Evolutionary conservation across 1,140 invertebrate genomes (phyloP), one percentile per base, ranked within the genome.

Genomic region (Bathynomus jamesi): DNA sequence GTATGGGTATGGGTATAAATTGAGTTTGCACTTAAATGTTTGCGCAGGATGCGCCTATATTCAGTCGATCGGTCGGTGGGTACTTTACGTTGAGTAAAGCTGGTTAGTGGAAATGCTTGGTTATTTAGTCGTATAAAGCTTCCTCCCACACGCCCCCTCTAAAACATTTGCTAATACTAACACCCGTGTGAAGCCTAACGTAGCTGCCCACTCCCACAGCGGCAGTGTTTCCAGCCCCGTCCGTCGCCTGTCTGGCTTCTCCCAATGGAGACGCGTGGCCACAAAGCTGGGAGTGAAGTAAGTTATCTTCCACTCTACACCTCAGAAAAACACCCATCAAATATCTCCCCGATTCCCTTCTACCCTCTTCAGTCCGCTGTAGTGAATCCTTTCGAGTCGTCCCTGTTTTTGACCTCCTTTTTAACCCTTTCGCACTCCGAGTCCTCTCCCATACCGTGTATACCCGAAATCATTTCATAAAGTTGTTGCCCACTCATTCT

Each of bases 251-350:
- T 73, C 74, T 60, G 89, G 90, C 86, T 91, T 91, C 86, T 92
- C 91, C 80, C 91, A 91, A 85, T 94, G 91, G 91, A 88, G 90
- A 80, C 88, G 91, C 83, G 91, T 94, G 82, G 91, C 91, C 83
- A 92, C 90, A 83, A 94, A 93, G 85, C 89, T 94, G 79, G 91
- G 91, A 88, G 91, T 94, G 85, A 92, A 93, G 91, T 94, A 92
- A 93, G 91, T 93, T 81, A 79, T n/a, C n/a, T n/a, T n/a, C n/a
- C n/a, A n/a, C n/a, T n/a, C n/a, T n/a, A n/a, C n/a, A n/a, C n/a
- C n/a, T n/a, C n/a, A n/a, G n/a, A n/a, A n/a, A n/a, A n/a, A n/a
- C n/a, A n/a, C n/a, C n/a, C n/a, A n/a, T 60, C 25, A 40, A 25
- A 10, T 63, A 30, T 31, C 67, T 17, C 53, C 10, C 69, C 13